Percentiles rank a stretch among this genome's conserved stretches.
phyloP scores from a whole-genome alignment of 2,113 vertebrate genomes.

The Grallaria varia region DNA sequence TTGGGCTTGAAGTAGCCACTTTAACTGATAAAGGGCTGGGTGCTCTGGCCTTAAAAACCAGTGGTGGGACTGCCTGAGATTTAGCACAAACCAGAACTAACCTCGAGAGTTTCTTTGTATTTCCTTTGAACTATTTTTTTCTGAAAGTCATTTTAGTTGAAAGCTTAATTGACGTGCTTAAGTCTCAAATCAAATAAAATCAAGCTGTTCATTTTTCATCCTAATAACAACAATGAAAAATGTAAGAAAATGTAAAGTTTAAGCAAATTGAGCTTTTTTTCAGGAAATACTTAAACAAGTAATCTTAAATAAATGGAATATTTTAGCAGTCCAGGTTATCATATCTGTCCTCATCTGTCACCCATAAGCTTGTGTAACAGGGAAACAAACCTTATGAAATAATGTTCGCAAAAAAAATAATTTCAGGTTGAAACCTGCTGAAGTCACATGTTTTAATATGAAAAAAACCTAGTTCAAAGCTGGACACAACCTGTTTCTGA shows the following conservation, averaged over 20 bases:
- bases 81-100: not conserved
- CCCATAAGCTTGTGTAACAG: not conserved
- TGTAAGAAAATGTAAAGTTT: not conserved
- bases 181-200: not conserved
- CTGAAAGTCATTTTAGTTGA: not conserved
- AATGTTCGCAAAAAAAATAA: not conserved
- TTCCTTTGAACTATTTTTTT: not conserved
- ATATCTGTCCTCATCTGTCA: not conserved
- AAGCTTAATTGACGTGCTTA: not conserved
- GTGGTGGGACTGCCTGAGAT: not conserved
- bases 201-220: not conserved
- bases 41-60: not conserved
- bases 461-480: not conserved
- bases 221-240: not conserved
- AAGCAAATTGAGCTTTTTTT: not conserved
- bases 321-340: not conserved
- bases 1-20: not conserved
- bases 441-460: not conserved
- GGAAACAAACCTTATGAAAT: not conserved
- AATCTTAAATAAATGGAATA: not conserved
- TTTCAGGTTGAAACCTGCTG: not conserved
- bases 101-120: not conserved
- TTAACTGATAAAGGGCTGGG: not conserved
- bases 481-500: not conserved
- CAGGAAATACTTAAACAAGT: not conserved